These are phyloP conservation scores for Ataeniobius toweri DNA, from an alignment of 2,797 vertebrate species.

Conservation along the genomic window DNA sequence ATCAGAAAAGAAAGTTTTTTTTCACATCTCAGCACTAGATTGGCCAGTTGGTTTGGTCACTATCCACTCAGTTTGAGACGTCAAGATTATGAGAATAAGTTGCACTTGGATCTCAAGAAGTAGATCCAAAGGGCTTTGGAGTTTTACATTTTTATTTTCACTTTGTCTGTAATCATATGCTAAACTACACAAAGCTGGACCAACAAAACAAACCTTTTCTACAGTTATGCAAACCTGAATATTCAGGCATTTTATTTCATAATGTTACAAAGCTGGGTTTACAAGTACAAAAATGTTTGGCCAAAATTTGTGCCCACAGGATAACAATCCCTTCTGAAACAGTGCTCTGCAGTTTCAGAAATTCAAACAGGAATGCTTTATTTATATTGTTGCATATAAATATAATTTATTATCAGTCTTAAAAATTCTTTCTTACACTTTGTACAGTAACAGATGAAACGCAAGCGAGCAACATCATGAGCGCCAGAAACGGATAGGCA, in stretches of 20 bases:
- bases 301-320: slow-evolving; percentile 7
- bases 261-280: slow-evolving; percentile 3
- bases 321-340: slow-evolving; percentile 50
- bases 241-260: slow-evolving; percentile 27
- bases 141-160: neutral
- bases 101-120: neutral
- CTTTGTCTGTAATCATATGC: neutral
- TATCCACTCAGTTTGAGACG: neutral
- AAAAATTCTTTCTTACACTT: slow-evolving; percentile 99
- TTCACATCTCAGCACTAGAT: neutral
- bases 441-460: slow-evolving; percentile 96
- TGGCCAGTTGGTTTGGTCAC: neutral
- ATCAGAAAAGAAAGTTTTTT: neutral
- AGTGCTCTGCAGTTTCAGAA: neutral
- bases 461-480: slow-evolving; percentile 86
- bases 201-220: neutral
- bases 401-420: slow-evolving; percentile 99
- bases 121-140: neutral
- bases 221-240: slow-evolving; percentile 6
- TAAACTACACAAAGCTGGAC: slow-evolving; percentile 2
- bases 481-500: slow-evolving; percentile 78
- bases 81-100: neutral
- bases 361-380: slow-evolving; percentile 61
- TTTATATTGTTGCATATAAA: slow-evolving; percentile 96
- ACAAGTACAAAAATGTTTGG: slow-evolving; percentile 12